Percentiles rank a stretch among this genome's conserved stretches.
Evolutionary conservation across 2,888 invertebrate genomes (phyloP).

Genomic region (Torymus auratus): DNA sequence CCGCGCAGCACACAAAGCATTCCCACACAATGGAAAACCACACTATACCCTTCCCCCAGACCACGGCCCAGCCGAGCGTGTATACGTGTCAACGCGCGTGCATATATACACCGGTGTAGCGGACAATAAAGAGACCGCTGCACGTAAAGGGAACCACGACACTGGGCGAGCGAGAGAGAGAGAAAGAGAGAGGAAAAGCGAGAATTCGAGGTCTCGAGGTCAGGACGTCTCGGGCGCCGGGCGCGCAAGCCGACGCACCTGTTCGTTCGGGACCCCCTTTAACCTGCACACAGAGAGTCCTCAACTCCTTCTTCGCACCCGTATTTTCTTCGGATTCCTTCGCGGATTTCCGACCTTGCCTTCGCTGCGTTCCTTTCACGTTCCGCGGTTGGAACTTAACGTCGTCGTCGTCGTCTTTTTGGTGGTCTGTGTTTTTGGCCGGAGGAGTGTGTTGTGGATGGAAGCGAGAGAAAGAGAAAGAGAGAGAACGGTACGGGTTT

Average conservation of each 20-base stretch:
- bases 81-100: too few relatives aligned
- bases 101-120: too few relatives aligned
- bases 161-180: neutral
- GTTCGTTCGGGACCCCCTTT: constrained; percentile 38
- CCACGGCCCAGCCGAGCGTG: too few relatives aligned
- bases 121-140: neutral
- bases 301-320: constrained; percentile 50
- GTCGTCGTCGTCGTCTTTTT: too few relatives aligned
- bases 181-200: neutral
- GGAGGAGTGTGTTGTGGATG: too few relatives aligned
- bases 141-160: too few relatives aligned
- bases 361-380: constrained; percentile 3
- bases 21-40: too few relatives aligned
- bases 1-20: too few relatives aligned
- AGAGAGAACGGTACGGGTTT: too few relatives aligned
- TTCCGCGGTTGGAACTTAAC: neutral
- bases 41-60: too few relatives aligned
- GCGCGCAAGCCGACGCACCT: constrained; percentile 30
- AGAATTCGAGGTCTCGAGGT: constrained; percentile 64
- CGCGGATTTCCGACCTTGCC: constrained; percentile 13
- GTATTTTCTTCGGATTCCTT: neutral
- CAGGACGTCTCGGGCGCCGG: constrained; percentile 58
- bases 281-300: constrained; percentile 38
- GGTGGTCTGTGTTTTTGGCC: too few relatives aligned
- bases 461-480: too few relatives aligned